A percentile compares a stretch with the other conserved stretches of the same genome.
Evolutionary conservation across 2,113 vertebrate genomes (phyloP).

Genomic region (Megaleporinus macrocephalus): DNA sequence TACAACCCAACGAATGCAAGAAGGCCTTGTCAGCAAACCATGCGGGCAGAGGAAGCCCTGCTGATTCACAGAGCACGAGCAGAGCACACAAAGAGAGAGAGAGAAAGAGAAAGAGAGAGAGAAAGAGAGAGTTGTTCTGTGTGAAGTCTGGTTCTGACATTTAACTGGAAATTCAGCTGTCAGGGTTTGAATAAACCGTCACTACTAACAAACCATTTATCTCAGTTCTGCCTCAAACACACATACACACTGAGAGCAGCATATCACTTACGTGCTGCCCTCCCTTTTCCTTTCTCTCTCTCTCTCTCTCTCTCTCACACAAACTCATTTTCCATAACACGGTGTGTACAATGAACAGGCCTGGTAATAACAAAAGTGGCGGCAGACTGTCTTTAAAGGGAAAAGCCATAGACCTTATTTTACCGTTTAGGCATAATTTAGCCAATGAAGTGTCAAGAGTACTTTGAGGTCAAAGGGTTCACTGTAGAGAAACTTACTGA

Average conservation of each 20-base stretch:
- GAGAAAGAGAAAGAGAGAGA: no score
- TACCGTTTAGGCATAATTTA: no score
- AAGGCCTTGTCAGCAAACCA: background rate
- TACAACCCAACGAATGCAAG: background rate
- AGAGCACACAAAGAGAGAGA: background rate
- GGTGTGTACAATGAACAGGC: background rate
- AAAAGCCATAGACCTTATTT: no score
- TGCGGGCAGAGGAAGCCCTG: background rate
- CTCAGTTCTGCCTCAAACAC: background rate
- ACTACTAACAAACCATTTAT: constrained; percentile 4
- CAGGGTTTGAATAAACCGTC: background rate
- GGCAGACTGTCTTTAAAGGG: no score
- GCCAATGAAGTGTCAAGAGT: no score
- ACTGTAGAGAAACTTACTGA: no score
- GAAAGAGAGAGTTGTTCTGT: background rate
- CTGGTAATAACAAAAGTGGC: background rate
- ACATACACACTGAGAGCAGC: background rate
- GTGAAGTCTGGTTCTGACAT: background rate
- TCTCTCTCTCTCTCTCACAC: background rate
- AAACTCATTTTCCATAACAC: background rate
- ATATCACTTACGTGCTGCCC: background rate
- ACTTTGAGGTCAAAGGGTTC: no score
- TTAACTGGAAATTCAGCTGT: background rate
- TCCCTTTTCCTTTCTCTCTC: background rate
- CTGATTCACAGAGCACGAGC: background rate